Conservation (phyloP, 2,888 invertebrate species). For the Andrena bicolor region DNA sequence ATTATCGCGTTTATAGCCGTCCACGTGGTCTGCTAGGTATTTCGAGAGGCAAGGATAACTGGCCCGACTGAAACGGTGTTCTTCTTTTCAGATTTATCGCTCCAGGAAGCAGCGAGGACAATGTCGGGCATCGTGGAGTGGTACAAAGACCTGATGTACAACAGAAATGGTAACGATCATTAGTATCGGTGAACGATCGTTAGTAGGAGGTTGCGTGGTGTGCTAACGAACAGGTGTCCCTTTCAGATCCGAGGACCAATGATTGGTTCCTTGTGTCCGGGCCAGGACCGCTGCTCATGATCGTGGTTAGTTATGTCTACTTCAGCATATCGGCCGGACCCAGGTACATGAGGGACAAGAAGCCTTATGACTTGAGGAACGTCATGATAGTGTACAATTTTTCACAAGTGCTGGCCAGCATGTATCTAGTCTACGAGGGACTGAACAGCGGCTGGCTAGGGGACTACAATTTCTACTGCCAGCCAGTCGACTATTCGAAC, state of each 20-base stretch:
- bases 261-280: conserved; percentile 91
- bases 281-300: conserved; percentile 89
- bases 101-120: not conserved
- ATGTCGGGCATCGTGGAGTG: conserved; percentile 81
- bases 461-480: conserved; percentile 90
- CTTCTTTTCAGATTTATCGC: conserved; percentile 18
- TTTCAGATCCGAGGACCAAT: conserved; percentile 88
- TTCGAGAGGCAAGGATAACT: conserved; percentile 14
- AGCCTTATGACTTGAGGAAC: conserved; percentile 92
- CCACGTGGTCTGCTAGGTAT: not conserved
- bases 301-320: conserved; percentile 89
- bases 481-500: conserved; percentile 89
- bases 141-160: conserved; percentile 79
- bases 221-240: not conserved
- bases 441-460: conserved; percentile 82
- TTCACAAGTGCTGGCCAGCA: conserved; percentile 93
- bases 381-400: conserved; percentile 94
- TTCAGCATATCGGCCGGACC: conserved; percentile 93
- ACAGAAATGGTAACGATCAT: conserved; percentile 75
- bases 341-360: conserved; percentile 93
- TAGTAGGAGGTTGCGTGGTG: too few relatives aligned
- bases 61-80: not conserved
- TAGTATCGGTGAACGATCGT: not conserved
- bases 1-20: conserved; percentile 13
- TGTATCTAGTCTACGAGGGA: conserved; percentile 90